These are phyloP conservation scores for Eupithecia tripunctaria DNA, from an alignment of 2,888 invertebrate genomes.

Conservation along the genomic window DNA sequence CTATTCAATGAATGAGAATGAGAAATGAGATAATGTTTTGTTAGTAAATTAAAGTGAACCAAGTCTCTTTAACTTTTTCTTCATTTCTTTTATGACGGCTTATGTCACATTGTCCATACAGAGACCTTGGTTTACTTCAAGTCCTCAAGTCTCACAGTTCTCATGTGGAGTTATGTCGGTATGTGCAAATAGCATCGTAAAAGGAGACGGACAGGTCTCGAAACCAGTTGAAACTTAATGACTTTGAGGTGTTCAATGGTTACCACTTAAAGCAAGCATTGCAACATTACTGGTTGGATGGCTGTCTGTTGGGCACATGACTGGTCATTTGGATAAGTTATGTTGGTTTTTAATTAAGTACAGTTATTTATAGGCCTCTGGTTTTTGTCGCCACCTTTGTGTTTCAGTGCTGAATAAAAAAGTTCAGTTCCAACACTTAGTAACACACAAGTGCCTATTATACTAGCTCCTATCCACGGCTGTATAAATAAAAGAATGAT, in stretches of 20 bases:
- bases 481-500: not conserved
- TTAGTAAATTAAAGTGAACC: no score
- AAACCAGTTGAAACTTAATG: conserved; percentile 61
- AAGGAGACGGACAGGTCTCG: conserved; percentile 61
- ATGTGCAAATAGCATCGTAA: conserved; percentile 63
- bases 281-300: conserved; percentile 48
- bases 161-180: conserved; percentile 49
- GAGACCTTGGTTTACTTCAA: conserved; percentile 25
- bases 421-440: not conserved
- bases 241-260: conserved; percentile 56
- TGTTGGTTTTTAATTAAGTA: conserved; percentile 19
- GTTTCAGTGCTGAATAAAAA: not conserved
- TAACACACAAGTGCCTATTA: no score
- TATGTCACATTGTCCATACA: conserved; percentile 10
- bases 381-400: not conserved
- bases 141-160: conserved; percentile 17
- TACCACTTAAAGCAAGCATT: conserved; percentile 50
- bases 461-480: not conserved
- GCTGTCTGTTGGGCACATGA: conserved; percentile 31
- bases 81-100: not conserved
- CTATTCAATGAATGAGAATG: no score
- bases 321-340: conserved; percentile 21
- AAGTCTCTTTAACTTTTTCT: not conserved
- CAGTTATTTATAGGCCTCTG: not conserved
- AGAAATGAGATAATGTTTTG: no score